Evolutionary conservation across 2,888 invertebrate genomes (phyloP).

Genomic region (Alloplasta piceator): DNA sequence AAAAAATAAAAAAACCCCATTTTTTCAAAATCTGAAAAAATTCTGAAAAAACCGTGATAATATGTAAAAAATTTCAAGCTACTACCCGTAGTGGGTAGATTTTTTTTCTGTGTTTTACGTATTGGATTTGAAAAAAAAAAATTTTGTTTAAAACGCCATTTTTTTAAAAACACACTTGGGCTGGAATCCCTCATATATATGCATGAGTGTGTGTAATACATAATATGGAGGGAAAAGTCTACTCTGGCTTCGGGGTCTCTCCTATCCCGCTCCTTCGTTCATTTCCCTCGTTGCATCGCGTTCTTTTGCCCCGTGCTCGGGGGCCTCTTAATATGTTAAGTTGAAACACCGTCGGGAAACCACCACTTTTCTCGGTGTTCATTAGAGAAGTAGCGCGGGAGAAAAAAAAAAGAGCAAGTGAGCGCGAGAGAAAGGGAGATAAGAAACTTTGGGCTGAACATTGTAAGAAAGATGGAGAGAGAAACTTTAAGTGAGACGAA

Average conservation of each 20-base stretch:
- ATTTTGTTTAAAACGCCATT: no score
- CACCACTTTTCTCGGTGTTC: slow-evolving; percentile 47
- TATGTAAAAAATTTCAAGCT: no score
- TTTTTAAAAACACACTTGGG: no score
- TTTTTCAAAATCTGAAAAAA: no score
- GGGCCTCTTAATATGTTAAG: slow-evolving; percentile 58
- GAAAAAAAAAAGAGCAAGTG: not conserved
- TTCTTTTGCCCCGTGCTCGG: not conserved
- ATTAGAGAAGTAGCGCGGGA: slow-evolving; percentile 21
- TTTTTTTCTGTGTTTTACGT: no score
- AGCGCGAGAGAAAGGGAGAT: not conserved
- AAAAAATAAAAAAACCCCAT: no score
- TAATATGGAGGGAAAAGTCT: slow-evolving; percentile 25
- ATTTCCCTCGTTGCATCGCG: slow-evolving; percentile 36
- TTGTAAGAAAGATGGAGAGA: not conserved
- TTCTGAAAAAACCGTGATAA: no score
- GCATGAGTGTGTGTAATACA: not conserved
- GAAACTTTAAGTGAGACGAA: slow-evolving; percentile 17
- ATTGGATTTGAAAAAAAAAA: no score
- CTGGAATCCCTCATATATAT: no score
- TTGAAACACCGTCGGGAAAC: slow-evolving; percentile 39
- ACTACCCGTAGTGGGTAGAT: no score
- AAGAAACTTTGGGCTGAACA: slow-evolving; percentile 27
- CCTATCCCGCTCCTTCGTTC: slow-evolving; percentile 19
- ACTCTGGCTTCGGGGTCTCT: slow-evolving; percentile 20